These are phyloP conservation scores for Montipora cactus DNA, from an alignment of 64 coral and sea anemone species.

Conservation along the genomic window DNA sequence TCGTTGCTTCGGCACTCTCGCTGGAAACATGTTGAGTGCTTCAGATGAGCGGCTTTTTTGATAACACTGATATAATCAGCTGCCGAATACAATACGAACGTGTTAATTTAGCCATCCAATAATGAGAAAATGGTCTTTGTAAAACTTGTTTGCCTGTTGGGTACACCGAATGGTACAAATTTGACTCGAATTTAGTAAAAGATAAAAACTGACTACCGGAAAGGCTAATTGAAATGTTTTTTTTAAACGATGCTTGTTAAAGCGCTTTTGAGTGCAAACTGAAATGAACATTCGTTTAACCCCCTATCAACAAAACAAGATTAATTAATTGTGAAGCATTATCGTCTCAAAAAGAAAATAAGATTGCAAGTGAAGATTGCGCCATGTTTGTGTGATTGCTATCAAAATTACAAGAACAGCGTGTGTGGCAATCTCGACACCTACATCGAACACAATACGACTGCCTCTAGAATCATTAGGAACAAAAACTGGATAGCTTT, in stretches of 20 bases:
- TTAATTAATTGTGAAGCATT: conserved; percentile 36
- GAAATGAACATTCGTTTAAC: neutral
- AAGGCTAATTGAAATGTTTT: neutral
- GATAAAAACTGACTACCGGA: neutral
- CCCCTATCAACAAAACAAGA: conserved; percentile 20
- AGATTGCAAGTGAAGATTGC: neutral
- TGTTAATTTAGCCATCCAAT: conserved; percentile 26
- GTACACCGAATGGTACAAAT: neutral
- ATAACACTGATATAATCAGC: neutral
- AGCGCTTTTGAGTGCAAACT: neutral
- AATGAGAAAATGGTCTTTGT: conserved; percentile 33
- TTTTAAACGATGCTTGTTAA: too few relatives aligned
- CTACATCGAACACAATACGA: neutral
- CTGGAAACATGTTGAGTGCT: neutral
- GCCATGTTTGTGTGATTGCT: neutral
- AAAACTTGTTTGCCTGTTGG: conserved; percentile 19
- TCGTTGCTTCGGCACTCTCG: neutral
- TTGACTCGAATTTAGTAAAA: neutral
- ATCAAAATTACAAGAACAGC: neutral
- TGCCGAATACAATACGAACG: neutral
- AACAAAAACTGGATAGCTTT: neutral
- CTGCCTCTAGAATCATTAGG: neutral
- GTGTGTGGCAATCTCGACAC: neutral
- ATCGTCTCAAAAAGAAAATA: neutral
- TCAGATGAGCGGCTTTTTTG: neutral